Evolutionary conservation across 1,140 invertebrate species (phyloP), one percentile per base, ranked within the genome.

Genomic region (Thrips palmi): DNA sequence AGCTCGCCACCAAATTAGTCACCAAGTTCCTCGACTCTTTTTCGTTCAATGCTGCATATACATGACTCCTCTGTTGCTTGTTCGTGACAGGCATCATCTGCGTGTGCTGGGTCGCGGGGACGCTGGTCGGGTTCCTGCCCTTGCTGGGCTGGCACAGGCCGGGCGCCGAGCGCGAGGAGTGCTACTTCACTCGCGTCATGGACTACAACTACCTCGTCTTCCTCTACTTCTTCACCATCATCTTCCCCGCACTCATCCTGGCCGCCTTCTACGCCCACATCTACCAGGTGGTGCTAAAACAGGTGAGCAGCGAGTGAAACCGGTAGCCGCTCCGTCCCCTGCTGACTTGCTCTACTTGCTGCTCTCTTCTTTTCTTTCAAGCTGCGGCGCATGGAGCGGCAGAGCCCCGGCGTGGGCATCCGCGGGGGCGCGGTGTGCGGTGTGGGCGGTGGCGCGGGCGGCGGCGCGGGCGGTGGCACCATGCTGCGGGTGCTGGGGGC

Each of bases 201-300:
- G 76, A 83, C 54, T 84, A 84, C 55, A 67, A 81, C 52, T 91
- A 83, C 53, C 67, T 89, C 19, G 74, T 87, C 8, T 88, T 88
- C 58, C 65, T 88, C 1, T 89, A 85, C 53, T 81, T 88, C 49
- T 74, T 75, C 3, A 91, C 86, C 2, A 89, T 89, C 41, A 76
- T 89, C 27, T 78, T 80, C 14, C 86, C 86, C 0, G 79, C 79
- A 0, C 53, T 87, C 2, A 54, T 89, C 12, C 71, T 91, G 54
- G 72, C 76, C 11, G 77, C 71, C 12, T 88, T 85, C 55, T 91
- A 91, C 56, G 72, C 77, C 22, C 80, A 85, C 50, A 89, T 91
- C 39, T 89, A 88, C 51, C 64, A 70, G 19, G 82, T 88, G 3
- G 81, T 91, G 15, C 63, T 88, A 14, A 85, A 81, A 54, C 85